Evolutionary conservation across 2,113 vertebrate species (phyloP), one percentile per base, ranked within the genome.

Genomic region (Numenius arquata): DNA sequence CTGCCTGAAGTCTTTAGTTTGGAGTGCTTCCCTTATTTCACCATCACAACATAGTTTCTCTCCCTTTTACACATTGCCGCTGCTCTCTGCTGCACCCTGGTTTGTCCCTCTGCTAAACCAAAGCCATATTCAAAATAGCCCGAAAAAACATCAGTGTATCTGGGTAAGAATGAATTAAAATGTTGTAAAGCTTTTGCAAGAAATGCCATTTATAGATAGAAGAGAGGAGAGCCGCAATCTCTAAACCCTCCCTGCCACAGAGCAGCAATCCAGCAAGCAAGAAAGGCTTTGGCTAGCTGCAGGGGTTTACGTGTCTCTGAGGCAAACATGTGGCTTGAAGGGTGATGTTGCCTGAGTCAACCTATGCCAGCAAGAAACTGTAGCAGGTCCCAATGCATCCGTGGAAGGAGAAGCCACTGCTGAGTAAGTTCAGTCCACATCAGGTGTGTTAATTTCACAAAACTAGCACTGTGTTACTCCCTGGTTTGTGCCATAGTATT

Each of bases 1-100:
- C 80, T 92, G 68, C 36, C 84, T 87, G 76, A 72, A 93, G 80
- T 78, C 86, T 92, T 92, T 68, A 78, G 78, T 77, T 83, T 85
- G 61, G 79, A 95, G 43, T 45, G 29, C 68, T 90, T 76, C 72
- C 55, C 56, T 77, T 95, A 55, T 88, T 96, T 84, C 55, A 71
- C 88, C 85, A 80, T 84, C 59, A 84, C 68, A 63, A 34, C 38
- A 43, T 2, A 68, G 27, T 26, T 13, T 80, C 40, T 70, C 47
- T 76, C 41, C 36, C 23, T 81, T 84, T 72, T 43, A 48, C 27
- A 17, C 12, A 4, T 10, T 0, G 0, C 32, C 55, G 83, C 47
- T 38, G 26, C 50, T 56, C n/a, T 93, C 78, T 59, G 27, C 30
- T 52, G 61, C 1, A 1, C 23, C 36, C 41, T 30, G 29, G 18